Percentiles rank a stretch among this genome's conserved stretches.
These are phyloP conservation scores for Chloroceryle amazona DNA, from an alignment of 2,797 vertebrate species.

Conservation along the genomic window DNA sequence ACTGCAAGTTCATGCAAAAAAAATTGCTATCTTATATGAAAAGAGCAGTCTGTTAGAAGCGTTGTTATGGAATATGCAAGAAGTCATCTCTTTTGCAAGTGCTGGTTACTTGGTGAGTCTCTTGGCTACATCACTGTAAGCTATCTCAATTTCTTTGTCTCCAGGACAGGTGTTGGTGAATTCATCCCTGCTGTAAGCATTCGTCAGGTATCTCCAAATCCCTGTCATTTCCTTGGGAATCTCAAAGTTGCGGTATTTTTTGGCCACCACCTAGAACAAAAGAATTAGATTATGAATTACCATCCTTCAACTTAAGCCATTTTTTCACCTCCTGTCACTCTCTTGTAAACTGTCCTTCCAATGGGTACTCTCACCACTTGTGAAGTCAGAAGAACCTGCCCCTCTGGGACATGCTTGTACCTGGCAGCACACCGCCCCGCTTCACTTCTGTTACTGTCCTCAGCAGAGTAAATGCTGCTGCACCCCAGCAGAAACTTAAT, in stretches of 20 bases:
- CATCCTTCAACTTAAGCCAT: not conserved
- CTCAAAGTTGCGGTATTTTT: constrained; percentile 96
- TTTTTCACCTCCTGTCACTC: not conserved
- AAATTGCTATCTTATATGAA: constrained; percentile 70
- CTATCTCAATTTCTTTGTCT: constrained; percentile 97
- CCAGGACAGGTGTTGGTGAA: constrained; percentile 99
- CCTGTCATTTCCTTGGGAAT: constrained; percentile 94
- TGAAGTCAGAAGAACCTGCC: not conserved
- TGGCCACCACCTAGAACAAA: constrained; percentile 92
- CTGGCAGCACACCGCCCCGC: not conserved
- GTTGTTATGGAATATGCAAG: constrained; percentile 52
- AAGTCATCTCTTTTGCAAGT: not conserved
- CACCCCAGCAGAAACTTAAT: constrained; percentile 33
- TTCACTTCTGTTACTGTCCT: not conserved
- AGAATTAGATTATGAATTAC: not conserved
- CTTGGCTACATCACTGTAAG: constrained; percentile 96
- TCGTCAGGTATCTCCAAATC: constrained; percentile 96
- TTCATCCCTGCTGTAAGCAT: constrained; percentile 93
- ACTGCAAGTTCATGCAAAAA: constrained; percentile 80
- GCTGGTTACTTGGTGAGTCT: constrained; percentile 93
- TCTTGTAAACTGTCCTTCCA: not conserved
- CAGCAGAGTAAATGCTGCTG: not conserved
- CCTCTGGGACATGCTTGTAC: not conserved
- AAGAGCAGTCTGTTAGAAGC: constrained; percentile 84
- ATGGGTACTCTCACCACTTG: fast-evolving